Evolutionary conservation across 2,113 vertebrate species (phyloP).

Genomic region (Sphaerodactylus townsendi): DNA sequence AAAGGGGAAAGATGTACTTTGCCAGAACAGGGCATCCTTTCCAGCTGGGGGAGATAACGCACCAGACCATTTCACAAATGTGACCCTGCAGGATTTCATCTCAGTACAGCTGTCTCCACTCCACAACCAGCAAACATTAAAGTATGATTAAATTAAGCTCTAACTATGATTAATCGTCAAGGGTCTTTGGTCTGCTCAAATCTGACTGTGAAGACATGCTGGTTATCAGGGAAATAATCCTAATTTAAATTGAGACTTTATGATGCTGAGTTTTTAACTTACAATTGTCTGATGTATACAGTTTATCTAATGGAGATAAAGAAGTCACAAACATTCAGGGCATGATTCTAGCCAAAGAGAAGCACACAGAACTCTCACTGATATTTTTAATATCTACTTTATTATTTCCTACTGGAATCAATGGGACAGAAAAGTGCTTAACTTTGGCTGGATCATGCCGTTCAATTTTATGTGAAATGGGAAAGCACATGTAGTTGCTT

Average conservation of each 20-base stretch:
- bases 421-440: background rate
- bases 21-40: too few relatives aligned
- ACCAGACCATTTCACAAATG: background rate
- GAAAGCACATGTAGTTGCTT: background rate
- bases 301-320: background rate
- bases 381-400: background rate
- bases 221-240: background rate
- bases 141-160: background rate
- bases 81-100: background rate
- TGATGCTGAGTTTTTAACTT: background rate
- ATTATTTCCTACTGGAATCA: background rate
- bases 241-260: background rate
- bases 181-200: background rate
- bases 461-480: background rate
- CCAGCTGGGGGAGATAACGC: too few relatives aligned
- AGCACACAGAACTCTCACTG: background rate
- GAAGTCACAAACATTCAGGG: background rate
- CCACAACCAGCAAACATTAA: background rate
- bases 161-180: background rate
- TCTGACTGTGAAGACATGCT: background rate
- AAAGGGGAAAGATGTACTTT: too few relatives aligned
- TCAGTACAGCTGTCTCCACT: background rate
- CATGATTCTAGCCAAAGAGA: background rate
- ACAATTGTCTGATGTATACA: background rate
- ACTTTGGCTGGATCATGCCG: background rate